A percentile compares a stretch with the other conserved stretches of the same genome.
Evolutionary conservation across 2,888 invertebrate species (phyloP).

Genomic region (Dinocampus coccinellae): DNA sequence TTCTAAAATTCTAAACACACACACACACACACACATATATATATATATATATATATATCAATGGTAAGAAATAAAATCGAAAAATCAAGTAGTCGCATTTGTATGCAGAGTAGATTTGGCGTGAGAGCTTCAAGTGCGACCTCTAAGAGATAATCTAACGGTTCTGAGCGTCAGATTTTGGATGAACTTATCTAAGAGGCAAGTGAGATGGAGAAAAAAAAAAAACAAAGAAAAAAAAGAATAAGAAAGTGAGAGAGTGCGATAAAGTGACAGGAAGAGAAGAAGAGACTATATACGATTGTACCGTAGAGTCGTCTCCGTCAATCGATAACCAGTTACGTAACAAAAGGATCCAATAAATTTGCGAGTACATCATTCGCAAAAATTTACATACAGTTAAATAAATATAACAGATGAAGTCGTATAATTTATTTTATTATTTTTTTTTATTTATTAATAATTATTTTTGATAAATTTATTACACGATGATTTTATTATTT

Average conservation of each 20-base stretch:
- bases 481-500: neutral
- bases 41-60: neutral
- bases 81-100: neutral
- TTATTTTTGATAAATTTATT: neutral
- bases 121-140: neutral
- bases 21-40: too few species aligned
- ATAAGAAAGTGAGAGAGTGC: too few species aligned
- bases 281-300: neutral
- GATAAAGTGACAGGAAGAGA: neutral
- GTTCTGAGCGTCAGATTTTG: slow-evolving; percentile 22
- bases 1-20: neutral
- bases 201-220: neutral
- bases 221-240: too few species aligned
- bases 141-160: neutral
- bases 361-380: neutral
- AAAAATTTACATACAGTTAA: neutral
- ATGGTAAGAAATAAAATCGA: neutral
- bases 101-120: neutral
- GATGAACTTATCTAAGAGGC: slow-evolving; percentile 23
- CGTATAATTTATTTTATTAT: too few species aligned
- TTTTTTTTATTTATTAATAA: too few species aligned
- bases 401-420: neutral
- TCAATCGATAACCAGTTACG: slow-evolving; percentile 36
- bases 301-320: slow-evolving; percentile 10
- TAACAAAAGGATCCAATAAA: slow-evolving; percentile 28